Conservation (phyloP, 2,888 invertebrate genomes). For the Emmelina monodactyla region DNA sequence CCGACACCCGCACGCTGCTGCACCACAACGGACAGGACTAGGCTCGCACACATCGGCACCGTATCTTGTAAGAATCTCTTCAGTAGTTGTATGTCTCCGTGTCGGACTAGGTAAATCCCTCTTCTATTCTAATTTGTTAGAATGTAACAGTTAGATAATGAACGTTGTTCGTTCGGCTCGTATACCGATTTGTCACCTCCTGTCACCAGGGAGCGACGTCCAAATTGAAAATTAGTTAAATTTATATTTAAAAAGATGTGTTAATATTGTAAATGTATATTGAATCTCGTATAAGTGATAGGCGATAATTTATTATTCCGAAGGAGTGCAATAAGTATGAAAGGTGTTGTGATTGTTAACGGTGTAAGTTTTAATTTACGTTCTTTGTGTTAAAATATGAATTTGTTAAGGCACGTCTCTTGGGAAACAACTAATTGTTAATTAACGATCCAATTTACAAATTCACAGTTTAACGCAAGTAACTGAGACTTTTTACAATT, state of each 20-base stretch:
- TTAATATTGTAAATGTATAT: slow-evolving; percentile 64
- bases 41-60: slow-evolving; percentile 15
- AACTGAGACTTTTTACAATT: not conserved
- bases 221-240: slow-evolving; percentile 53
- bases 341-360: slow-evolving; percentile 61
- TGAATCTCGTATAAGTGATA: slow-evolving; percentile 49
- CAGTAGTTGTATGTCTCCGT: not conserved
- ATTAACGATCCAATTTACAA: not conserved
- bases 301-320: slow-evolving; percentile 54
- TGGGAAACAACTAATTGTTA: too few species aligned
- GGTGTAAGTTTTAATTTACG: slow-evolving; percentile 22
- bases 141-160: not conserved
- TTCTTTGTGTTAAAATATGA: not conserved
- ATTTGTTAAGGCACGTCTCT: too few species aligned
- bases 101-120: not conserved
- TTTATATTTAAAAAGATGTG: slow-evolving; percentile 61
- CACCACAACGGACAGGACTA: slow-evolving; percentile 86
- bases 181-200: not conserved
- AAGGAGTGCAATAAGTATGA: slow-evolving; percentile 64
- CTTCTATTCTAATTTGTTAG: not conserved
- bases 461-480: not conserved
- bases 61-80: not conserved
- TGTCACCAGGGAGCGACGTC: slow-evolving; percentile 34
- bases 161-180: not conserved
- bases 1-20: slow-evolving; percentile 71